Percentiles rank a stretch among this genome's conserved stretches.
Conservation (phyloP, 1,140 invertebrate species). For the Luehdorfia chinensis region DNA sequence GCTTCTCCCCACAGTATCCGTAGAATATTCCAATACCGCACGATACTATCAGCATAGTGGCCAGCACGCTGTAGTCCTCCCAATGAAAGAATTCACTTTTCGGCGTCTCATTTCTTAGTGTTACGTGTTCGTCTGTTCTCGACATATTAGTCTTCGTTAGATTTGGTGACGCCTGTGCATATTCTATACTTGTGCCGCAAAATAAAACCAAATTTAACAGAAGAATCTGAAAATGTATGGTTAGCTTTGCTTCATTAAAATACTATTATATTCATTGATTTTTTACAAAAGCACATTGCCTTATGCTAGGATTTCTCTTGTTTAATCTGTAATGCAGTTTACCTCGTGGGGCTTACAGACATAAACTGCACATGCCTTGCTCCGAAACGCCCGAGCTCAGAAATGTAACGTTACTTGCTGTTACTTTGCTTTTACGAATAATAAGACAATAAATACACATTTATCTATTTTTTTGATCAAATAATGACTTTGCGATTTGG, state of each 20-base stretch:
- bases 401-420: too few relatives aligned
- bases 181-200: background rate
- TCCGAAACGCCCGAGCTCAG: too few relatives aligned
- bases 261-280: too few relatives aligned
- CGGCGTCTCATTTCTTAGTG: conserved; percentile 25
- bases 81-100: conserved; percentile 75
- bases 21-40: conserved; percentile 90
- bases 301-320: too few relatives aligned
- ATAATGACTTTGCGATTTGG: too few relatives aligned
- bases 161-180: conserved; percentile 21
- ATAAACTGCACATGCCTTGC: too few relatives aligned
- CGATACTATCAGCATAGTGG: conserved; percentile 83
- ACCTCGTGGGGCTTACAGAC: too few relatives aligned
- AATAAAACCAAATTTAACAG: background rate
- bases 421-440: too few relatives aligned
- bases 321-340: too few relatives aligned
- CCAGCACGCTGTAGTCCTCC: conserved; percentile 85
- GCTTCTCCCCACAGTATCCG: conserved; percentile 85
- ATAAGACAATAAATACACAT: too few relatives aligned
- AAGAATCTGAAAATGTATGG: conserved; percentile 4
- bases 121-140: conserved; percentile 3
- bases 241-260: background rate
- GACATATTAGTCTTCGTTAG: conserved; percentile 15
- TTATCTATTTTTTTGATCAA: too few relatives aligned
- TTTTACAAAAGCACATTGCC: too few relatives aligned